Percentiles rank a stretch among this genome's conserved stretches.
Evolutionary conservation across 2,888 invertebrate species (phyloP).

Genomic region (Orchestes rusci): DNA sequence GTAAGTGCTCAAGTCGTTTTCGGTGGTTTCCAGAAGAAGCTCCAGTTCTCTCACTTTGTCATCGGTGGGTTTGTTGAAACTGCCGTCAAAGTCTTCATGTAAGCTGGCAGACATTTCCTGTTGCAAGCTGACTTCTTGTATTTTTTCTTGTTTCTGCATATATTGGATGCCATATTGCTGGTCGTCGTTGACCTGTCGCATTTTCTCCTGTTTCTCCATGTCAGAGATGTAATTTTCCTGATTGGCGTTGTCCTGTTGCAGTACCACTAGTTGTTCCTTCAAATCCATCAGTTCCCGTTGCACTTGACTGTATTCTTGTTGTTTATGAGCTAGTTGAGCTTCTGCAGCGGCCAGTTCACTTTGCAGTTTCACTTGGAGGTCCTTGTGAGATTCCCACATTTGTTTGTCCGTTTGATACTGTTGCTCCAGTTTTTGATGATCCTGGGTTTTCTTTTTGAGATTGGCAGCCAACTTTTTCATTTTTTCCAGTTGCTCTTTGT

Average conservation of each 20-base stretch:
- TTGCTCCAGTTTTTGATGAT: slow-evolving; percentile 59
- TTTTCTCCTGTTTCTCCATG: slow-evolving; percentile 29
- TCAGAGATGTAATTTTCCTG: slow-evolving; percentile 32
- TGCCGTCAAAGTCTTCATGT: slow-evolving; percentile 28
- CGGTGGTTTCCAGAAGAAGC: slow-evolving; percentile 64
- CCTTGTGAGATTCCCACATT: slow-evolving; percentile 37
- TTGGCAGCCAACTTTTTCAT: slow-evolving; percentile 71
- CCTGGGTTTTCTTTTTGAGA: slow-evolving; percentile 63
- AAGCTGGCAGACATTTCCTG: slow-evolving; percentile 34
- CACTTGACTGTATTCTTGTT: too few species aligned
- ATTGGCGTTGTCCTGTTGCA: slow-evolving; percentile 40
- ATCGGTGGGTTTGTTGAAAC: slow-evolving; percentile 40
- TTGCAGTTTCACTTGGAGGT: too few species aligned
- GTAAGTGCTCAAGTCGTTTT: slow-evolving; percentile 57
- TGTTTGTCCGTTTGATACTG: slow-evolving; percentile 36
- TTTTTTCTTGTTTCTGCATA: slow-evolving; percentile 29
- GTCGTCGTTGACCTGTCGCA: slow-evolving; percentile 40
- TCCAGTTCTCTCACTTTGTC: slow-evolving; percentile 70
- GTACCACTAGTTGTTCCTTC: slow-evolving; percentile 28
- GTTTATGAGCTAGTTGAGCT: slow-evolving; percentile 2
- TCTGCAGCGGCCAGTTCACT: too few species aligned
- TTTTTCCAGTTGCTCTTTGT: slow-evolving; percentile 65
- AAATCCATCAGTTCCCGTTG: slow-evolving; percentile 6
- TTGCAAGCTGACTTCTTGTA: slow-evolving; percentile 37
- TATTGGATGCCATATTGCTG: slow-evolving; percentile 32